A percentile compares a stretch with the other conserved stretches of the same genome.
phyloP scores from a whole-genome alignment of 1,140 invertebrate species.

The Aplysia californica region DNA sequence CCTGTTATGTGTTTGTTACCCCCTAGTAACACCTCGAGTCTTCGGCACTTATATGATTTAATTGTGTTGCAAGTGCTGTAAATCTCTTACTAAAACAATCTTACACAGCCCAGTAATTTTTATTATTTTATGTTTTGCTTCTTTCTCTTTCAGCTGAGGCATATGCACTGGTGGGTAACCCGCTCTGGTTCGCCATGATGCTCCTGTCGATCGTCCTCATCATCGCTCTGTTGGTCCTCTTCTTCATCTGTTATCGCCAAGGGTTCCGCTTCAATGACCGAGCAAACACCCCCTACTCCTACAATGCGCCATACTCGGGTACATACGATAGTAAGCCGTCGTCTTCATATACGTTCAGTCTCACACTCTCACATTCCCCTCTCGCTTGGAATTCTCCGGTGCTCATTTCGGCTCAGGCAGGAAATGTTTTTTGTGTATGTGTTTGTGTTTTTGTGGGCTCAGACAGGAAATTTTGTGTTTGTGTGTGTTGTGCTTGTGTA shows the following conservation, averaged over 20 bases:
- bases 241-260: slow-evolving; percentile 71
- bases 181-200: slow-evolving; percentile 96
- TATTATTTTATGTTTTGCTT: slow-evolving; percentile 8
- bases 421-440: no score
- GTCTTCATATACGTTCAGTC: not conserved
- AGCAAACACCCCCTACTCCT: not conserved
- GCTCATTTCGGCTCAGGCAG: no score
- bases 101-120: no score
- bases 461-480: no score
- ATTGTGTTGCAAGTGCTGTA: not conserved
- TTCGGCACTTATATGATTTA: no score
- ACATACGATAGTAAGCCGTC: slow-evolving; percentile 40
- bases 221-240: slow-evolving; percentile 91
- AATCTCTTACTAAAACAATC: no score
- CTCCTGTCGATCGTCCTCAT: slow-evolving; percentile 94
- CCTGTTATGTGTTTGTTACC: not conserved
- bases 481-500: no score
- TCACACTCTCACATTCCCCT: not conserved
- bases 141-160: slow-evolving; percentile 46
- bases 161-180: slow-evolving; percentile 77
- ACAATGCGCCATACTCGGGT: slow-evolving; percentile 33
- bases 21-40: no score
- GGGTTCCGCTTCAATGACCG: slow-evolving; percentile 29
- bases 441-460: no score
- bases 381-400: no score